Base-by-base conservation (phyloP, 2,113 vertebrate genomes). In the Chitala chitala region DNA sequence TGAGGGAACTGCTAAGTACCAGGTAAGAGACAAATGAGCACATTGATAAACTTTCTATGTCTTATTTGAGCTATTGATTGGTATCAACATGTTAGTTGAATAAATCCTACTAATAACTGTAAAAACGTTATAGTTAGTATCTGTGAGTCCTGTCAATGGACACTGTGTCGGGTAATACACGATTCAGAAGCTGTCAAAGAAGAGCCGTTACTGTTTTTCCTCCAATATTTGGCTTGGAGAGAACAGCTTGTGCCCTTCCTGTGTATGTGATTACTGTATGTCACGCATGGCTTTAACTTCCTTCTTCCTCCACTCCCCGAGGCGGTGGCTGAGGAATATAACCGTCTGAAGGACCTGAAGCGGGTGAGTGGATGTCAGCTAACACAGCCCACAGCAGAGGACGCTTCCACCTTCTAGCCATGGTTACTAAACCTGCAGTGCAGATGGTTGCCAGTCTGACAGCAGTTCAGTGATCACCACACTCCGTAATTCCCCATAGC, bases 251-350 rank as follows among this genome's bases (percentile, higher is more conserved):
- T 8, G 31, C 13, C 7, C 22, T 51, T 69, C 26, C 17, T 53
- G 68, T 51, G 20, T 33, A 31, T n/a, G 24, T 20, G 40, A 44
- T 50, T 17, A 33, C 5, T 5, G 24, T 42, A 31, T n/a, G 6
- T 51, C 22, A 33, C 26, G 10, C 36, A 33, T 44, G n/a, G 13
- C 29, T 56, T 0, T 51, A 1, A 0, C 29, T 2, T 68, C 26
- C 29, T 59, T 24, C 40, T 56, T 72, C 58, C 46, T 17, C 38
- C n/a, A 5, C 4, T 73, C 69, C 76, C 3, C 22, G 77, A 94
- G 93, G 92, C 86, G 0, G 87, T 93, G 0, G 91, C 91, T 0
- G 92, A 92, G 72, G 92, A 95, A 53, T 94, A 93, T 80, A 93
- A 94, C 78, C 78, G 87, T 51, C 87, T 94, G 54, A 94, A 94